Base-by-base conservation (phyloP, 2,113 vertebrate species). In the Tamias sibiricus region DNA sequence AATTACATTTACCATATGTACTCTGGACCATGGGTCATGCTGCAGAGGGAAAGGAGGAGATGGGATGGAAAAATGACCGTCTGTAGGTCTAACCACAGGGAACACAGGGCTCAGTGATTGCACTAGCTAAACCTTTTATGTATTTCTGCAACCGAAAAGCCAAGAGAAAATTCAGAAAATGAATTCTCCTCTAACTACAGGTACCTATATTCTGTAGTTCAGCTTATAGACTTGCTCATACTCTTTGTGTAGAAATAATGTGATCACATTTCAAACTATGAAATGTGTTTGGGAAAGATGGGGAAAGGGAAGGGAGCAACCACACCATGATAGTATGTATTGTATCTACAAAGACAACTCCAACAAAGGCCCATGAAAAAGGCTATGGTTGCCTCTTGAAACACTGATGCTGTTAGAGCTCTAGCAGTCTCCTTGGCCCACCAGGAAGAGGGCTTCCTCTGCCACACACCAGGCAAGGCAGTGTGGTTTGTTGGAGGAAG, bases 31-130 rank as follows among this genome's bases (percentile, higher is more conserved):
- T 19, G 37, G 57, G 22, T 77, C 44, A 28, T 22, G 19, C 40
- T 42, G 5, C 14, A 11, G 54, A 87, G 13, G 8, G 37, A 85
- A 26, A 40, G 24, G 44, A 68, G 9, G 3, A 49, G 10, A 17
- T 35, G 4, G 17, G 28, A 20, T 49, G n/a, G 12, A 86, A 17
- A 74, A 37, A 19, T 1, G 9, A 1, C 20, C 87, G 1, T 9
- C 9, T 83, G 2, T 24, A 8, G 0, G 0, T 2, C 26, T 2
- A 0, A 22, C 0, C 2, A 2, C 19, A 35, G 17, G 9, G 1
- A 85, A 35, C 37, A 2, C 35, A 93, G 22, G 11, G 16, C 3
- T 30, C 4, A 0, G 6, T 7, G 14, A 49, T 17, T 32, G 1
- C 5, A 79, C 26, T 42, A 37, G 16, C 19, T 5, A 0, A 13